Evolutionary conservation across 2,888 invertebrate genomes (phyloP).

Genomic region (Phengaris alcon): DNA sequence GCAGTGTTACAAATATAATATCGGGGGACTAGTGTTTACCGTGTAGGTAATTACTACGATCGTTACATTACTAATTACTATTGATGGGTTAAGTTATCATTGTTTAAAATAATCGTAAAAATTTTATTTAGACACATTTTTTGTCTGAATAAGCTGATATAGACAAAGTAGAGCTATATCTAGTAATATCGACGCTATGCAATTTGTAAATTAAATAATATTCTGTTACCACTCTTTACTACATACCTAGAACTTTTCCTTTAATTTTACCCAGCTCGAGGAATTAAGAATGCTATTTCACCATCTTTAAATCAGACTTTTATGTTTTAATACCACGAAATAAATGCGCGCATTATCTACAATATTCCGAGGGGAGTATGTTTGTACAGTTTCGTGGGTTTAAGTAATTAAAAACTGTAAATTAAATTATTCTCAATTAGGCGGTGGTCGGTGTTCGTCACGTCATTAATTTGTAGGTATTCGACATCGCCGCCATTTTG

Average conservation of each 20-base stretch:
- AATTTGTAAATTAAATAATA: too few species aligned
- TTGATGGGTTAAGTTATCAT: not conserved
- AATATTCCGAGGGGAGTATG: not conserved
- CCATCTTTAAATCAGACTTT: not conserved
- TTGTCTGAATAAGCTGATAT: too few species aligned
- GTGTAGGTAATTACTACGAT: not conserved
- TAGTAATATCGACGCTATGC: not conserved
- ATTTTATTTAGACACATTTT: not conserved
- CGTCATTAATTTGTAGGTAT: constrained; percentile 61
- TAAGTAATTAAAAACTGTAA: constrained; percentile 22
- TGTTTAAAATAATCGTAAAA: not conserved
- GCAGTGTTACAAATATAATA: constrained; percentile 2
- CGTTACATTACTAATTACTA: not conserved
- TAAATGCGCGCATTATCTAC: constrained; percentile 2
- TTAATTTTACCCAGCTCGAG: not conserved
- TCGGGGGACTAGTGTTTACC: not conserved
- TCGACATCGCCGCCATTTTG: constrained; percentile 47
- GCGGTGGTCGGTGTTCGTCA: constrained; percentile 49
- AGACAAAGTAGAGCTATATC: not conserved
- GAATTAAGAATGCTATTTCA: not conserved
- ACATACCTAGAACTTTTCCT: not conserved
- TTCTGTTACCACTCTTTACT: not conserved
- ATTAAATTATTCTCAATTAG: constrained; percentile 37
- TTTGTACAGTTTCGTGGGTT: not conserved
- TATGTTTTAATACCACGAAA: not conserved